These are phyloP conservation scores for Axea sp. DNA, from an alignment of 2,888 invertebrate species.

Conservation along the genomic window DNA sequence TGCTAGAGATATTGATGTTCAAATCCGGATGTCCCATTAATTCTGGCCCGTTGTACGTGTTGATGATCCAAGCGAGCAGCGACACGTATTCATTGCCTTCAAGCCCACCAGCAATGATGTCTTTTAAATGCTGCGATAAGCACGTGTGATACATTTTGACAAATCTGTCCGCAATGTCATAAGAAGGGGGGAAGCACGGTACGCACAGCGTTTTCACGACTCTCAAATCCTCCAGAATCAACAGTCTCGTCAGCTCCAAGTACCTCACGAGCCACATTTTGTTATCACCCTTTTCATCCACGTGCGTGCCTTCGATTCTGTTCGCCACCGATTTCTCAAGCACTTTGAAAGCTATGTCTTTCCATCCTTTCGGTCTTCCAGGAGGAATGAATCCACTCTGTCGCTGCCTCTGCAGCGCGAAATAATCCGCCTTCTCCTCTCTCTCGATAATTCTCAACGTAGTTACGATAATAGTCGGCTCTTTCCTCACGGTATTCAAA, in stretches of 20 bases:
- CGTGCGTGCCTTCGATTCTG: conserved; percentile 95
- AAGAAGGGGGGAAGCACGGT: conserved; percentile 97
- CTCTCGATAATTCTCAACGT: conserved; percentile 97
- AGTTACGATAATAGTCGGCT: conserved; percentile 97
- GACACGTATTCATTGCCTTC: conserved; percentile 99
- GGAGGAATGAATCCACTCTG: conserved; percentile 95
- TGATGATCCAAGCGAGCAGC: conserved; percentile 93
- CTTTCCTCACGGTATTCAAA: conserved; percentile 95
- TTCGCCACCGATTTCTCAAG: conserved; percentile 89
- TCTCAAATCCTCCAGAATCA: conserved; percentile 93
- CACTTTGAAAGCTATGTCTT: conserved; percentile 90
- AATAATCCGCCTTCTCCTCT: conserved; percentile 96
- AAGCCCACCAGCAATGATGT: conserved; percentile 91
- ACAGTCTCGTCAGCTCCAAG: conserved; percentile 91
- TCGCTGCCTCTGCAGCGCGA: conserved; percentile 88
- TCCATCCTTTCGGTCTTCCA: conserved; percentile 96
- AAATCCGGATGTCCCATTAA: conserved; percentile 93
- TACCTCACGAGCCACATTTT: conserved; percentile 98
- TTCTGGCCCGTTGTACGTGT: conserved; percentile 93
- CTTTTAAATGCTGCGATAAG: conserved; percentile 90
- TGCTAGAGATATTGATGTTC: conserved; percentile 84
- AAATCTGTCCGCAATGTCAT: conserved; percentile 94
- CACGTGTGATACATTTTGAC: conserved; percentile 96
- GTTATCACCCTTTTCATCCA: conserved; percentile 93
- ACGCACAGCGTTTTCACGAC: conserved; percentile 94